Evolutionary conservation across 92 coral and sea anemone species (phyloP).

Genomic region (Galaxea fascicularis): DNA sequence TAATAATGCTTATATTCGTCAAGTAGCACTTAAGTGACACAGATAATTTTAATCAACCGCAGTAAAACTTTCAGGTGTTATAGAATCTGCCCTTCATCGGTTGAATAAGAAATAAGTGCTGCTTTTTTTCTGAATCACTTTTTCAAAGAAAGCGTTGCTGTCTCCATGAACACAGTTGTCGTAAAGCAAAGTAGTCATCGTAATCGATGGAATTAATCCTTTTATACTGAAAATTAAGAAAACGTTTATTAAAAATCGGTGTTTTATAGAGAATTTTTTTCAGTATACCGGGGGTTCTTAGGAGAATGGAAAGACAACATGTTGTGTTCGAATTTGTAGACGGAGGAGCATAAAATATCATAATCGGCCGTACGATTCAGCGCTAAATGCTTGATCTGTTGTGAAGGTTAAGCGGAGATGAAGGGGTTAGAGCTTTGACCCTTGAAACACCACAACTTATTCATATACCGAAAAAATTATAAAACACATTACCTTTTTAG

Average conservation of each 20-base stretch:
- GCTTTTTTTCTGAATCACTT: not conserved
- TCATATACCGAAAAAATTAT: not conserved
- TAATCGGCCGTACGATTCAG: too few relatives aligned
- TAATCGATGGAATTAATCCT: constrained; percentile 10
- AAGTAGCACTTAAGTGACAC: not conserved
- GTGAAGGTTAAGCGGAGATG: too few relatives aligned
- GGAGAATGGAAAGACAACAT: not conserved
- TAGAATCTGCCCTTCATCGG: not conserved
- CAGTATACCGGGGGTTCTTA: too few relatives aligned
- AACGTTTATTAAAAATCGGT: constrained; percentile 13
- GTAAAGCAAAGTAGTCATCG: not conserved
- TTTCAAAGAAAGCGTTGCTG: not conserved
- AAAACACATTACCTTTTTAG: constrained; percentile 4
- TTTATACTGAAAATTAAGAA: constrained; percentile 6
- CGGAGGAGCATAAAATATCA: too few relatives aligned
- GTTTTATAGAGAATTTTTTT: not conserved
- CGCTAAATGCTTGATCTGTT: too few relatives aligned
- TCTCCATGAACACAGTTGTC: not conserved
- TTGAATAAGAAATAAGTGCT: not conserved
- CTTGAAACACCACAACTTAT: not conserved
- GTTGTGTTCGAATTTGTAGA: not conserved
- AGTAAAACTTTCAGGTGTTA: not conserved
- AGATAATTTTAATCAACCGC: not conserved
- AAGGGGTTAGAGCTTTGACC: too few relatives aligned
- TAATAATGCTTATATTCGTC: constrained; percentile 19